phyloP scores from a whole-genome alignment of 2,888 invertebrate species.

The Coremacera marginata region DNA sequence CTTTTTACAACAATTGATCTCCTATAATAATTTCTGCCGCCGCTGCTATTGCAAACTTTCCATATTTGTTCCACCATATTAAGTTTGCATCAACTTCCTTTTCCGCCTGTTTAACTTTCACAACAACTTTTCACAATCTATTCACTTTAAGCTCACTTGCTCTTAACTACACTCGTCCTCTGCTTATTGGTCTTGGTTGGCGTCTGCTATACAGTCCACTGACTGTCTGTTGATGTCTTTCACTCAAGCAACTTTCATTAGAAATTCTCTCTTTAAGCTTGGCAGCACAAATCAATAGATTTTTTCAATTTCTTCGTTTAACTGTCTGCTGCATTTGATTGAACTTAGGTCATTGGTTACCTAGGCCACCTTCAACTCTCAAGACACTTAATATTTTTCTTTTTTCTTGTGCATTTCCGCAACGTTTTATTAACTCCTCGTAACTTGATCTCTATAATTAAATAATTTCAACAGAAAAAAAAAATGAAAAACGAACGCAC shows the following conservation, averaged over 20 bases:
- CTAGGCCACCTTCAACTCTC: neutral
- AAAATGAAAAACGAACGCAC: neutral
- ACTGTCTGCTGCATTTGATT: neutral
- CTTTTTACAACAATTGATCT: neutral
- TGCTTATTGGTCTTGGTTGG: neutral
- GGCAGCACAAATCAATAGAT: neutral
- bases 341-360: neutral
- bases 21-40: neutral
- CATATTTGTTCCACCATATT: neutral
- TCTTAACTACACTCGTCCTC: neutral
- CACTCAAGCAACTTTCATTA: slow-evolving; percentile 24
- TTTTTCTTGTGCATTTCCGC: neutral
- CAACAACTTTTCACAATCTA: slow-evolving; percentile 26
- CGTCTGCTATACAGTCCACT: neutral
- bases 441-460: neutral
- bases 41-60: neutral
- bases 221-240: neutral
- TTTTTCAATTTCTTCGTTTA: neutral
- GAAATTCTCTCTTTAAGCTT: slow-evolving; percentile 2
- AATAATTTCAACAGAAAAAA: neutral
- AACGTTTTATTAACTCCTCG: neutral
- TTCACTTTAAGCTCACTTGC: neutral
- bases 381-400: too few relatives aligned
- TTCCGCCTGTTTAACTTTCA: slow-evolving; percentile 24
- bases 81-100: slow-evolving; percentile 24